Conservation (phyloP, 1,140 invertebrate species). For the Psix sp. region DNA sequence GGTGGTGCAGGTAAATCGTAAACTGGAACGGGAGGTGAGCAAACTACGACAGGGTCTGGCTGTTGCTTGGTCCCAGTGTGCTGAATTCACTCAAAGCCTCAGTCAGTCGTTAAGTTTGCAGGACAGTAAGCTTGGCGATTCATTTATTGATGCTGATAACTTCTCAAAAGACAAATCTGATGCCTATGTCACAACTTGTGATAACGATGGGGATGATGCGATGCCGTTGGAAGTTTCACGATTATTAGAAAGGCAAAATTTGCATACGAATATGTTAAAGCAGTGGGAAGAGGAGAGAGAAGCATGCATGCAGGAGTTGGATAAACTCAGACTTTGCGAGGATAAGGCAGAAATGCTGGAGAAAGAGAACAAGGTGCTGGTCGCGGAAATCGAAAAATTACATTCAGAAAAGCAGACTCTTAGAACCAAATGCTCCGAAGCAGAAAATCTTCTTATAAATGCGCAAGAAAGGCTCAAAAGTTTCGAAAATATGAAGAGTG, state of each 20-base stretch:
- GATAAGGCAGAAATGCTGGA: constrained; percentile 53
- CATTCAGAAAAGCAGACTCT: constrained; percentile 72
- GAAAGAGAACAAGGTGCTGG: constrained; percentile 58
- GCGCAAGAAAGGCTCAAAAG: constrained; percentile 74
- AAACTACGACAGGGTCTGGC: constrained; percentile 80
- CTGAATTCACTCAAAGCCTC: constrained; percentile 79
- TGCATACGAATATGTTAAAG: constrained; percentile 39
- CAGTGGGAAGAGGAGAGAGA: constrained; percentile 60
- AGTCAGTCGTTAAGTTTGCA: constrained; percentile 78
- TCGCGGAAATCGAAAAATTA: constrained; percentile 38
- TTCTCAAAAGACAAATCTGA: constrained; percentile 34
- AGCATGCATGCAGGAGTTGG: constrained; percentile 30
- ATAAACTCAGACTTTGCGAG: constrained; percentile 36
- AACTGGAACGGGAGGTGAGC: constrained; percentile 78
- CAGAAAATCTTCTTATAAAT: constrained; percentile 71
- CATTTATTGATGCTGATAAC: constrained; percentile 8
- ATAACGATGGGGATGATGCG: constrained; percentile 5
- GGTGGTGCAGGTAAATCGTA: constrained; percentile 80
- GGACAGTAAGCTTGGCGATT: constrained; percentile 74
- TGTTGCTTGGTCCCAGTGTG: constrained; percentile 80
- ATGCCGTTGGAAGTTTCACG: constrained; percentile 42
- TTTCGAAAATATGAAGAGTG: constrained; percentile 76
- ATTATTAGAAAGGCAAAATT: constrained; percentile 35
- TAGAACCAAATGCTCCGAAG: constrained; percentile 59
- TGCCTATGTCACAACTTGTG: constrained; percentile 32